Conservation (phyloP, 2,797 vertebrate species). For the Scolopax rusticola region DNA sequence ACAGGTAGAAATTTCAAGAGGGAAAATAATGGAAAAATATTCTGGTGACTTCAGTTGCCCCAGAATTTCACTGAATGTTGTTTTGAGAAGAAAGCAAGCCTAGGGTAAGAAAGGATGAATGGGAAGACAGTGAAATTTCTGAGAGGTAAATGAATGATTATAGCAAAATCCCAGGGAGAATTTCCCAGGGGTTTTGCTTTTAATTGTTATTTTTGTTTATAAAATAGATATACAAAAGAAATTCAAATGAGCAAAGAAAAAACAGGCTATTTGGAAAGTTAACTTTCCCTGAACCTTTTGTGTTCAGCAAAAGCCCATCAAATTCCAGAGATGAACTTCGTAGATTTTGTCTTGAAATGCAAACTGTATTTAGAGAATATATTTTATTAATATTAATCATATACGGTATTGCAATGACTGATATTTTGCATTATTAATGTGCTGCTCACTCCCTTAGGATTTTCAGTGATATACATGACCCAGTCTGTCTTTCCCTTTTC, state of each 20-base stretch:
- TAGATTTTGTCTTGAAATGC: not conserved
- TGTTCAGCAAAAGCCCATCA: not conserved
- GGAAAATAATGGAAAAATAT: not conserved
- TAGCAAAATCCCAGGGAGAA: not conserved
- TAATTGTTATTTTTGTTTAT: not conserved
- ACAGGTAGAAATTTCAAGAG: not conserved
- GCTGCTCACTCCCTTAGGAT: not conserved
- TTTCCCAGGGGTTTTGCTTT: not conserved
- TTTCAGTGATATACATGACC: not conserved
- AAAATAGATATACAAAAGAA: not conserved
- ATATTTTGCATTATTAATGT: not conserved
- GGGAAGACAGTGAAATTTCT: not conserved
- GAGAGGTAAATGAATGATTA: not conserved
- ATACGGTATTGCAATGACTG: not conserved
- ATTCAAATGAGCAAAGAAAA: not conserved
- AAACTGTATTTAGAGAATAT: not conserved
- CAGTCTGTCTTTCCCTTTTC: not conserved
- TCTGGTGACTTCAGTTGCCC: not conserved
- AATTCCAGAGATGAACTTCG: not conserved
- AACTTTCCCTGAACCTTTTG: not conserved
- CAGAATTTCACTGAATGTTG: not conserved
- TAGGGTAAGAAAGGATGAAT: not conserved
- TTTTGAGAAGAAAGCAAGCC: not conserved
- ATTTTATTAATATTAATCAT: not conserved
- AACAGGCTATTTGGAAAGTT: not conserved